Evolutionary conservation across 2,113 vertebrate species (phyloP), one percentile per base, ranked within the genome.

Genomic region (Scortum barcoo): DNA sequence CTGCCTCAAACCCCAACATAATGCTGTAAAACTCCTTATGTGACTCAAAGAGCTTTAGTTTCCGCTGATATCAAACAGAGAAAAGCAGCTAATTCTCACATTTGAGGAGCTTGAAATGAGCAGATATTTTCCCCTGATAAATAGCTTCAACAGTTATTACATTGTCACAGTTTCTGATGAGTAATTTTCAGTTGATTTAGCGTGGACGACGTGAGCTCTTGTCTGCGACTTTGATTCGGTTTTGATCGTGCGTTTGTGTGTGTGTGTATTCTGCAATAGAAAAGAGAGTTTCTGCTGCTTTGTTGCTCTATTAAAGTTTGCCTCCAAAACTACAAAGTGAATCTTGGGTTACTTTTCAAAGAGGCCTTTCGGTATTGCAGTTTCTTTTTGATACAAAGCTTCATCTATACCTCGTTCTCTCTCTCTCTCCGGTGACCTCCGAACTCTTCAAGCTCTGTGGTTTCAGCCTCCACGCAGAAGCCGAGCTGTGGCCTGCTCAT

Each of bases 401-500:
- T 56, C 69, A 13, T 50, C 50, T 78, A 20, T 57, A 65, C 66
- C 76, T 83, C 76, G 62, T 84, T 81, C 62, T 73, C 42, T 46
- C 20, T 73, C 30, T 68, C 53, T 73, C 30, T 68, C 53, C 5
- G 2, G 36, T 79, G 84, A 86, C 88, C 91, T 89, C 51, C 89
- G 87, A 91, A 33, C 86, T 83, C 7, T 67, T 56, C 13, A n/a
- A n/a, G 11, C 73, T 72, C 58, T 58, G 67, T 72, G 76, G 62
- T 78, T 84, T 61, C 36, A 28, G 5, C 78, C 81, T 83, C 60
- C 17, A 85, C 74, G 84, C 66, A 84, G 75, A 86, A 80, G 86
- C 79, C 20, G 85, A 87, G 80, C 88, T 81, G 76, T 77, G 84
- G 81, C 68, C 85, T 74, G 48, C 72, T 74, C 80, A 80, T 78